phyloP scores from a whole-genome alignment of 2,888 invertebrate species.

The Acanthococcus lagerstroemiae region DNA sequence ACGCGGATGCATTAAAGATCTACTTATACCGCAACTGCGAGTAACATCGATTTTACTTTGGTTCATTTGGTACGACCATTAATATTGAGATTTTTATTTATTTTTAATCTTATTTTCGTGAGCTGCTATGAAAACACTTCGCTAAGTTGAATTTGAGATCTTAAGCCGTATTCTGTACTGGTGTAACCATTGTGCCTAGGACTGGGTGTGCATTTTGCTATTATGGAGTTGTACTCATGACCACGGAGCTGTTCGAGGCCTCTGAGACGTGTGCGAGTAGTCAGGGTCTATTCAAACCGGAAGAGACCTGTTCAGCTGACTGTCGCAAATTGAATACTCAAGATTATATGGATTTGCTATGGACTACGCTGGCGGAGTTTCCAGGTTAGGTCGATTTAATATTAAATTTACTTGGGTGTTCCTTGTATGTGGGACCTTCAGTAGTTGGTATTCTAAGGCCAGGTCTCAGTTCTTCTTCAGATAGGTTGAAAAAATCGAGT shows the following conservation, averaged over 20 bases:
- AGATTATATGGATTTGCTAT: conserved; percentile 84
- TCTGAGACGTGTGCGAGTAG: conserved; percentile 33
- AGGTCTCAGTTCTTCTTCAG: neutral
- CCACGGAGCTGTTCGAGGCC: conserved; percentile 79
- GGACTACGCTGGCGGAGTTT: conserved; percentile 91
- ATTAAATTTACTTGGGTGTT: too few species aligned
- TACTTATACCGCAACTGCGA: conserved; percentile 67
- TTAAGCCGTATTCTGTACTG: too few species aligned
- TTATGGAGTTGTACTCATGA: conserved; percentile 88
- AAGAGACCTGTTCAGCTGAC: conserved; percentile 53
- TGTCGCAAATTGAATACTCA: conserved; percentile 65
- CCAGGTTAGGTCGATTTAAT: conserved; percentile 56
- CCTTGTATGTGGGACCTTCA: too few species aligned
- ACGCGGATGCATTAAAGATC: conserved; percentile 57
- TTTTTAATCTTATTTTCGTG: too few species aligned
- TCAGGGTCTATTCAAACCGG: conserved; percentile 40
- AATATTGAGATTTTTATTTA: too few species aligned
- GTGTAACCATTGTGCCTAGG: conserved; percentile 54
- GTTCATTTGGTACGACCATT: conserved; percentile 97
- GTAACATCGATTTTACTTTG: conserved; percentile 77
- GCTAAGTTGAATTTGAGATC: too few species aligned
- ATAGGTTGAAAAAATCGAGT: too few species aligned
- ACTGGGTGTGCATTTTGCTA: conserved; percentile 90
- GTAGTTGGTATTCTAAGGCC: too few species aligned
- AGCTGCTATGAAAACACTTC: too few species aligned